phyloP scores from a whole-genome alignment of 2,113 vertebrate genomes.

The Fulica atra region DNA sequence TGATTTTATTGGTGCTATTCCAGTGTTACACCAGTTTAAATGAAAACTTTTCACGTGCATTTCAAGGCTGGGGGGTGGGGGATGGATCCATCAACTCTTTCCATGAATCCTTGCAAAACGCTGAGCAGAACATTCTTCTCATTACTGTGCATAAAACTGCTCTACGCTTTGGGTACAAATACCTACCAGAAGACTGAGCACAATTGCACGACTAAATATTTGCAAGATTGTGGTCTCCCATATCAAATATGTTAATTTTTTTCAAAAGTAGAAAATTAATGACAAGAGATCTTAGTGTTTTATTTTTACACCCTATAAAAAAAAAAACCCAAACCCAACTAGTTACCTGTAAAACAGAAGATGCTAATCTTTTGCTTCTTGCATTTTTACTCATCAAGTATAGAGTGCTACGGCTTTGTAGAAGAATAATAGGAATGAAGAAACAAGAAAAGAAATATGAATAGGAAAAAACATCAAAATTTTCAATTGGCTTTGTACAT shows the following conservation, averaged over 20 bases:
- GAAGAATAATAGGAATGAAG: not conserved
- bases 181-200: not conserved
- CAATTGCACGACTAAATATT: not conserved
- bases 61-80: not conserved
- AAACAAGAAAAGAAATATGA: not conserved
- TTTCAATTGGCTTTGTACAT: not conserved
- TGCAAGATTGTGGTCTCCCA: not conserved
- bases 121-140: not conserved
- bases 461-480: not conserved
- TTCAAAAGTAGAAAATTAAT: not conserved
- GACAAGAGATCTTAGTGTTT: not conserved
- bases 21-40: not conserved
- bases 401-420: fast-evolving
- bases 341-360: not conserved
- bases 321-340: not conserved
- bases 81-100: not conserved
- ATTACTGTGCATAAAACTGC: not conserved
- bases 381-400: not conserved
- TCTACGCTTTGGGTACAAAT: not conserved
- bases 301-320: not conserved
- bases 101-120: not conserved
- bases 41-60: not conserved
- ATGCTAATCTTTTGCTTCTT: not conserved
- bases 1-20: not conserved
- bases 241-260: not conserved